Evolutionary conservation across 2,797 vertebrate species (phyloP), one percentile per base, ranked within the genome.

Genomic region (Brotogeris chrysoptera): DNA sequence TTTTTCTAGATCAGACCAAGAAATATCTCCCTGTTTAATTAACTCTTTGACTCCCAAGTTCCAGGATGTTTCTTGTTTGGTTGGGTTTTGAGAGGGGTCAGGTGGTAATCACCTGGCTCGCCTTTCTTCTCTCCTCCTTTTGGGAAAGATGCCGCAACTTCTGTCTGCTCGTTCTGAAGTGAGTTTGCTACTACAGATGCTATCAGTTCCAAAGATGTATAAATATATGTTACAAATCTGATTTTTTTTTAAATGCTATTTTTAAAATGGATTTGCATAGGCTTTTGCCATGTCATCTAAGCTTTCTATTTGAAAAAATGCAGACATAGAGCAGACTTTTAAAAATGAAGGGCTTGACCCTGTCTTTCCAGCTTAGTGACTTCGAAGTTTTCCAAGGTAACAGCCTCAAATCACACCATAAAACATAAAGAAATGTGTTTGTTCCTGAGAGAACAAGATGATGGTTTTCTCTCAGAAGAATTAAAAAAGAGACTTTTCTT

Each of bases 1-100:
- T 72, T 90, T 86, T 88, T 92, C 46, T 84, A 79, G 66, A 60
- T 88, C 63, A 83, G 36, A 81, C 16, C 10, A 15, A 83, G 32
- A 93, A 77, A 76, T 86, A n/a, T 44, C 53, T 90, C 10, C 13
- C 21, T 2, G 0, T 65, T 79, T 46, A 81, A 72, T 59, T 93
- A 83, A 80, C 34, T 90, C 13, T 60, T 60, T 2, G 1, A 69
- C 38, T 78, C 34, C 23, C 13, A n/a, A 16, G 24, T 88, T 86
- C 27, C 68, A 61, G 39, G 30, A 39, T 68, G 10, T 43, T 86
- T 90, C 9, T 2, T 69, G 7, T 86, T 90, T 59, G 19, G 38
- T 23, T 78, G 7, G 8, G 66, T 78, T 92, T 80, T 30, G 23
- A 34, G 15, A 7, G 2, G 4, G 5, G 4, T 53, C 20, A 61